These are phyloP conservation scores for Apodemus agrarius DNA, from an alignment of 2,797 vertebrate species.

Conservation along the genomic window DNA sequence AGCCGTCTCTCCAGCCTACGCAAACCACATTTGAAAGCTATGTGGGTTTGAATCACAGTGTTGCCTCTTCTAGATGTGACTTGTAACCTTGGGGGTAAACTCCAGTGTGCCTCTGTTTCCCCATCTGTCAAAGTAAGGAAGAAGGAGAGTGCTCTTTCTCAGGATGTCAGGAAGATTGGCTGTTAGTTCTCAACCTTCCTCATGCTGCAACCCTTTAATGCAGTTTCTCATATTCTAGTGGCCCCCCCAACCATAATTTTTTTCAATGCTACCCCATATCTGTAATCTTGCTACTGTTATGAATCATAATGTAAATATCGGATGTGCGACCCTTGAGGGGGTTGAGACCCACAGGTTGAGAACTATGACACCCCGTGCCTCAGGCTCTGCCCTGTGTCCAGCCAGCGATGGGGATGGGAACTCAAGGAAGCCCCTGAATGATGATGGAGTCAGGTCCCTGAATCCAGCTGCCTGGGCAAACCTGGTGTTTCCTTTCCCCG, in stretches of 20 bases:
- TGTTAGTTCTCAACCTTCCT: neutral
- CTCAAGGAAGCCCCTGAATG: neutral
- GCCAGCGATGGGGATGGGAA: neutral
- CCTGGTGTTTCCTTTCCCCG: neutral
- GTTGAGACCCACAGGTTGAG: neutral
- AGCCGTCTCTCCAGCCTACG: neutral
- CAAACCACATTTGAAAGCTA: neutral
- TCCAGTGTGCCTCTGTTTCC: conserved; percentile 4
- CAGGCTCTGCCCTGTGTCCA: neutral
- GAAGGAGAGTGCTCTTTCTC: neutral
- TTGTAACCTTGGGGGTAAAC: neutral
- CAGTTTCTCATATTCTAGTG: neutral
- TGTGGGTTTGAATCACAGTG: neutral
- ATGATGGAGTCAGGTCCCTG: neutral
- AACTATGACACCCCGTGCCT: neutral
- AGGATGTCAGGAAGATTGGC: neutral
- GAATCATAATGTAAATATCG: neutral
- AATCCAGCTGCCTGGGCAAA: neutral
- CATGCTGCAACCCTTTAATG: neutral
- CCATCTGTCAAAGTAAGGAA: neutral
- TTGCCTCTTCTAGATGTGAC: neutral
- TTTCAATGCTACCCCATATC: neutral
- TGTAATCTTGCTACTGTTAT: neutral
- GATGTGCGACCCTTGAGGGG: neutral
- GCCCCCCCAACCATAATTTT: neutral